A percentile compares a stretch with the other conserved stretches of the same genome.
Evolutionary conservation across 1,140 invertebrate genomes (phyloP).

Genomic region (Papilio polyxenes): DNA sequence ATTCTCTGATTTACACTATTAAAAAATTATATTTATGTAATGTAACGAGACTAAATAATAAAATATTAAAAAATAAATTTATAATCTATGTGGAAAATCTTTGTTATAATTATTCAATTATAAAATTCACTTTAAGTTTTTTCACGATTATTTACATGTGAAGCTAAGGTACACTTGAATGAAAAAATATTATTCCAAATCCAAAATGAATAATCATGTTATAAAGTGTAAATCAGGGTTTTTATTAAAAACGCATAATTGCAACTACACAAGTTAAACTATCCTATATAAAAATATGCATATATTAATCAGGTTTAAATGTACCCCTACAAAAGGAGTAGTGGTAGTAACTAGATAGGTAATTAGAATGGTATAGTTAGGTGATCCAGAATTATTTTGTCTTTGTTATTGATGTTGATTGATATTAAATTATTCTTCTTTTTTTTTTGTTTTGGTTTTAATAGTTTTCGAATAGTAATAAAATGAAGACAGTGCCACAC

Average conservation of each 20-base stretch:
- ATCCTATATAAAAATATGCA: conserved; percentile 43
- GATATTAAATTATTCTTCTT: conserved; percentile 66
- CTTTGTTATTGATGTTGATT: conserved; percentile 60
- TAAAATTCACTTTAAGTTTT: not conserved
- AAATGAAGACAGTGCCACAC: conserved; percentile 6
- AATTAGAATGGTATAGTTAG: conserved; percentile 69
- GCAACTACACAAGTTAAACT: conserved; percentile 23
- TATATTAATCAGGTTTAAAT: conserved; percentile 56
- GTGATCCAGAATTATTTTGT: conserved; percentile 55
- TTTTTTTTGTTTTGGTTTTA: conserved; percentile 55
- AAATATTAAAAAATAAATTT: too few species aligned
- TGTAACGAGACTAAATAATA: too few species aligned
- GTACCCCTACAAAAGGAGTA: conserved; percentile 53
- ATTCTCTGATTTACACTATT: not conserved
- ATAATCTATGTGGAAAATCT: too few species aligned
- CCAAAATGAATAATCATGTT: not conserved
- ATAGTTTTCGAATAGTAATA: conserved; percentile 13
- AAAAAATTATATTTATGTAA: too few species aligned
- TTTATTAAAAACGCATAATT: not conserved
- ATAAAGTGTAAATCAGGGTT: not conserved
- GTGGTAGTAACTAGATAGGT: conserved; percentile 72
- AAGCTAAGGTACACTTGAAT: too few species aligned
- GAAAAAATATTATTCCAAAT: too few species aligned
- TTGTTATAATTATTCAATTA: not conserved
- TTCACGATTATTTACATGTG: not conserved